These are phyloP conservation scores for Synergus gifuensis DNA, from an alignment of 2,888 invertebrate genomes.

Conservation along the genomic window DNA sequence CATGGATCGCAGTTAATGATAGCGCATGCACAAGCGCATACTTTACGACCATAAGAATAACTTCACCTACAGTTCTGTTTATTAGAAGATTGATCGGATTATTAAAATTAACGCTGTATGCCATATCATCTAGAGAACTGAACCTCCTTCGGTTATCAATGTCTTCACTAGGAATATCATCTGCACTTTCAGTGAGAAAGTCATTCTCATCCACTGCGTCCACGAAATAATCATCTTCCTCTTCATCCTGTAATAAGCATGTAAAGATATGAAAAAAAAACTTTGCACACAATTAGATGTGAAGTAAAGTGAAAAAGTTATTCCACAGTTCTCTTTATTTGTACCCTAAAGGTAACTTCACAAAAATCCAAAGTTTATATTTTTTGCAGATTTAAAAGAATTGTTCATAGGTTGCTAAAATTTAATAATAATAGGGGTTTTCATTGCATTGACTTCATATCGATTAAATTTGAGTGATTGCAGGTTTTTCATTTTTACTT, in stretches of 20 bases:
- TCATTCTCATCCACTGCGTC: constrained; percentile 21
- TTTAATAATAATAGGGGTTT: too few species aligned
- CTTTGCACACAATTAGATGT: not conserved
- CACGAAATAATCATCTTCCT: not conserved
- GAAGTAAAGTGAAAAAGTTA: not conserved
- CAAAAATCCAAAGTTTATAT: too few species aligned
- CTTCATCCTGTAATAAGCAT: not conserved
- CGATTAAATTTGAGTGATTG: too few species aligned
- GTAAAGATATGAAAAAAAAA: too few species aligned
- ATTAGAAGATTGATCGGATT: not conserved
- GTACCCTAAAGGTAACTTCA: too few species aligned
- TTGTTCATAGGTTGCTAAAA: too few species aligned
- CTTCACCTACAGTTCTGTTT: not conserved
- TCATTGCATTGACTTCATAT: too few species aligned
- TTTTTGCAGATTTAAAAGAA: too few species aligned
- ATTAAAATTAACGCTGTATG: not conserved
- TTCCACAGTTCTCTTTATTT: not conserved
- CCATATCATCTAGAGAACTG: constrained; percentile 5
- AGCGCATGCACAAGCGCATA: constrained; percentile 10
- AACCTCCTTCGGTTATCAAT: not conserved
- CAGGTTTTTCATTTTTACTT: too few species aligned
- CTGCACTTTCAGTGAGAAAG: not conserved
- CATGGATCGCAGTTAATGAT: constrained; percentile 6
- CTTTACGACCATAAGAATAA: constrained; percentile 6
- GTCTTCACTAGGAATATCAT: not conserved